Evolutionary conservation across 2,113 vertebrate genomes (phyloP), one percentile per base, ranked within the genome.

Genomic region (Leptobrachium leishanense): DNA sequence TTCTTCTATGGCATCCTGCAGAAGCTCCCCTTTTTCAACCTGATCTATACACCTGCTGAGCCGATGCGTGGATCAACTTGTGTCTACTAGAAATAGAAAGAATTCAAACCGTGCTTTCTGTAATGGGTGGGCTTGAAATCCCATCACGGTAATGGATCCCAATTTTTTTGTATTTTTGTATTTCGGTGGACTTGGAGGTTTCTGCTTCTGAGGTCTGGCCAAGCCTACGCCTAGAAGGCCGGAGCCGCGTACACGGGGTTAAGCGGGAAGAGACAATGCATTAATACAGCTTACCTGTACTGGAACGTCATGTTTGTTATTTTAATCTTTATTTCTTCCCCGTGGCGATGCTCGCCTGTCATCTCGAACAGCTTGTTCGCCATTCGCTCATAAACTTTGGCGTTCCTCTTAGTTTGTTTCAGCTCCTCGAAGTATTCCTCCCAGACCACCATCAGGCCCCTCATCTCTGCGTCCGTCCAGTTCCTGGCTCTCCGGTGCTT

Each of bases 261-360:
- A 68, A 57, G 68, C 15, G 1, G 44, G 46, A 54, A 71, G 31
- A 39, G 0, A 54, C 10, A 2, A 3, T 5, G 10, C 15, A 43
- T 39, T 67, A 31, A 20, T 77, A 77, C 77, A 78, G 91, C 95
- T 94, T 90, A 94, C 97, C 97, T 97, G 96, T 95, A 99, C 88
- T 99, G 97, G 91, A 99, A 99, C 85, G 97, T 98, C 97, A 98
- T 98, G 91, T 99, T 99, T 89, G 97, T 99, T 90, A 99, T 98
- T 91, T 99, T 99, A 94, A 98, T 98, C 90, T 99, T 99, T 90
- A 99, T 98, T 90, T 99, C 97, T 87, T 99, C 97, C 73, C 97
- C 95, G 88, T 97, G 96, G 41, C 96, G 94, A 84, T 95, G 95
- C 85, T 98, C 97, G 20, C 97, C 97, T 0, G 96, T 99, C 90